phyloP scores from a whole-genome alignment of 2,113 vertebrate genomes.

The Leptosomus discolor region DNA sequence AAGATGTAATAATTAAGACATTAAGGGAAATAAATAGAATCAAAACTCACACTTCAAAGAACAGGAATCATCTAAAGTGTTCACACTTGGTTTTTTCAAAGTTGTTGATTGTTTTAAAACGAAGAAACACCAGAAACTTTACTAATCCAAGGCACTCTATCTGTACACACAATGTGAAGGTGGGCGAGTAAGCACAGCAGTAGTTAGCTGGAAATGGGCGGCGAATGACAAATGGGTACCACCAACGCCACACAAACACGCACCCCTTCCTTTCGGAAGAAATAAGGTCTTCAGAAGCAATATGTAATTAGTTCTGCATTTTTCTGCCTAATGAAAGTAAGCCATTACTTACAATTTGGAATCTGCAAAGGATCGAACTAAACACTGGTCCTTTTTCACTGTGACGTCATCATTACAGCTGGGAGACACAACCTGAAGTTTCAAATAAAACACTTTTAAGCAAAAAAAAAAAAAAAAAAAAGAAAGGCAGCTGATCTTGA shows the following conservation, averaged over 20 bases:
- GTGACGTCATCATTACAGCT: slow-evolving; percentile 92
- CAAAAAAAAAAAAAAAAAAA: background rate
- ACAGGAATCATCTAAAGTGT: background rate
- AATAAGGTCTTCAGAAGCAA: background rate
- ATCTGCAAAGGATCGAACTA: slow-evolving; percentile 93
- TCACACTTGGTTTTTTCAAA: background rate
- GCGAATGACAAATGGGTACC: background rate
- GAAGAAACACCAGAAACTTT: background rate
- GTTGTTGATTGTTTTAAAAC: background rate
- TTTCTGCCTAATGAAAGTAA: background rate
- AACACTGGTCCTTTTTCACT: slow-evolving; percentile 97
- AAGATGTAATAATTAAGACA: background rate
- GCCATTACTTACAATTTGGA: slow-evolving; percentile 90
- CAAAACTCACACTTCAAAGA: background rate
- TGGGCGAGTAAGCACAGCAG: background rate
- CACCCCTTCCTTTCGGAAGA: background rate
- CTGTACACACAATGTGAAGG: background rate
- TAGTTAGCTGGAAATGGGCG: background rate
- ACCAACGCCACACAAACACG: background rate
- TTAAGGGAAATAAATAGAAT: background rate
- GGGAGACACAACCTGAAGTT: slow-evolving; percentile 89
- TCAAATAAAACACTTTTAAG: slow-evolving; percentile 11
- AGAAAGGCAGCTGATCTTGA: background rate
- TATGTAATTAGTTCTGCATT: background rate
- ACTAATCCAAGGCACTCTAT: background rate